Percentiles rank a stretch among this genome's conserved stretches.
Evolutionary conservation across 2,888 invertebrate genomes (phyloP).

Genomic region (Bellardia pandia): DNA sequence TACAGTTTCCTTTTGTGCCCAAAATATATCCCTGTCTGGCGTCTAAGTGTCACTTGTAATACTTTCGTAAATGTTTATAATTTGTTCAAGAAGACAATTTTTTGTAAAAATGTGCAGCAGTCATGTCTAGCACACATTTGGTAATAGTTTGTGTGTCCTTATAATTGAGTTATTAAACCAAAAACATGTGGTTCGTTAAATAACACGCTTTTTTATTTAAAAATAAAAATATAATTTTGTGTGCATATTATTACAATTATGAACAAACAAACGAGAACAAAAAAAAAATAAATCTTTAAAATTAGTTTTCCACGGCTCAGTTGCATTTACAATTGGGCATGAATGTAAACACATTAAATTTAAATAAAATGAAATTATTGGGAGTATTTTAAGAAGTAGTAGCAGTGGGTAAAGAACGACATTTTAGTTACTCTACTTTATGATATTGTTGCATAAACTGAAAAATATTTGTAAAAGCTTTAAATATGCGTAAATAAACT

Average conservation of each 20-base stretch:
- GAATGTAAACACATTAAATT: slow-evolving; percentile 68
- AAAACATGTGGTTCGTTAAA: slow-evolving; percentile 83
- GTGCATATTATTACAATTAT: slow-evolving; percentile 38
- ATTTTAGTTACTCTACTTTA: too few species aligned
- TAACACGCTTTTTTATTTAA: slow-evolving; percentile 59
- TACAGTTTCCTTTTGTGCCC: not conserved
- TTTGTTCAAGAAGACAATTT: slow-evolving; percentile 36
- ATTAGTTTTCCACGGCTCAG: slow-evolving; percentile 84
- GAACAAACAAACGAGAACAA: not conserved
- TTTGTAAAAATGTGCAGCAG: slow-evolving; percentile 24
- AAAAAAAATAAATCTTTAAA: slow-evolving; percentile 75
- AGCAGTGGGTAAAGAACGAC: too few species aligned
- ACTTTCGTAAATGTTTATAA: slow-evolving; percentile 44
- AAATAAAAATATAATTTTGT: slow-evolving; percentile 62
- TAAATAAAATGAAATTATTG: not conserved
- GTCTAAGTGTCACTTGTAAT: slow-evolving; percentile 57
- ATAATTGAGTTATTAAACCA: slow-evolving; percentile 82
- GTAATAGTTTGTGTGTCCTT: slow-evolving; percentile 68
- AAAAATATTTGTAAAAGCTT: too few species aligned
- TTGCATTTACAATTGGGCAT: slow-evolving; percentile 82
- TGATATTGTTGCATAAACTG: too few species aligned
- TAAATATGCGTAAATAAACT: too few species aligned
- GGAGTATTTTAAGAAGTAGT: too few species aligned
- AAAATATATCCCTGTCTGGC: slow-evolving; percentile 36
- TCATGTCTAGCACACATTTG: not conserved